Evolutionary conservation across 2,113 vertebrate genomes (phyloP).

Genomic region (Coryphaenoides rupestris): DNA sequence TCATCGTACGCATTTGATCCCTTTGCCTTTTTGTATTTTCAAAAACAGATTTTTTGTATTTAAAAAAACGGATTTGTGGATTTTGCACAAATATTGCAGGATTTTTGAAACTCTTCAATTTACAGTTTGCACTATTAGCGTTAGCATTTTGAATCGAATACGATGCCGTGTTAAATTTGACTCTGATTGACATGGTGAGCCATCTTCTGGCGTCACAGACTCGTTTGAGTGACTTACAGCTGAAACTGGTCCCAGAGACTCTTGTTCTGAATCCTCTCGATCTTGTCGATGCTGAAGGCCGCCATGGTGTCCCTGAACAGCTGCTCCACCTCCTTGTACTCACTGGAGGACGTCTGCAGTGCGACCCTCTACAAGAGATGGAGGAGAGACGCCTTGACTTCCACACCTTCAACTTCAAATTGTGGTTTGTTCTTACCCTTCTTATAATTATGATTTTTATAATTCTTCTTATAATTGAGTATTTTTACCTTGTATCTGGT

Average conservation of each 20-base stretch:
- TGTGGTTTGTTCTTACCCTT: no score
- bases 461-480: neutral
- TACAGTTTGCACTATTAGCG: neutral
- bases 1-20: conserved; percentile 74
- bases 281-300: conserved; percentile 41
- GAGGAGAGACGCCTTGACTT: neutral
- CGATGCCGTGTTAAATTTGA: neutral
- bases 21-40: conserved; percentile 69
- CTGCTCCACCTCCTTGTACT: conserved; percentile 51
- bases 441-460: no score
- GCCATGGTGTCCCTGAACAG: conserved; percentile 63
- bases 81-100: no score
- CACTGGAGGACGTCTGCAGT: conserved; percentile 36
- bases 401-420: no score
- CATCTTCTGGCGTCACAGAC: neutral
- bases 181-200: neutral
- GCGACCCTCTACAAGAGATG: conserved; percentile 40
- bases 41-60: no score
- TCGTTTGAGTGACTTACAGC: conserved; percentile 47
- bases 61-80: neutral
- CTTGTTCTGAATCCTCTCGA: conserved; percentile 73
- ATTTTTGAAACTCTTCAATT: no score
- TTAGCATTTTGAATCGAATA: neutral
- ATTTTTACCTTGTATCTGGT: conserved; percentile 61
- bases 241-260: conserved; percentile 71